A percentile compares a stretch with the other conserved stretches of the same genome.
phyloP scores from a whole-genome alignment of 2,797 vertebrate species.

The Thripadectes ignobilis region DNA sequence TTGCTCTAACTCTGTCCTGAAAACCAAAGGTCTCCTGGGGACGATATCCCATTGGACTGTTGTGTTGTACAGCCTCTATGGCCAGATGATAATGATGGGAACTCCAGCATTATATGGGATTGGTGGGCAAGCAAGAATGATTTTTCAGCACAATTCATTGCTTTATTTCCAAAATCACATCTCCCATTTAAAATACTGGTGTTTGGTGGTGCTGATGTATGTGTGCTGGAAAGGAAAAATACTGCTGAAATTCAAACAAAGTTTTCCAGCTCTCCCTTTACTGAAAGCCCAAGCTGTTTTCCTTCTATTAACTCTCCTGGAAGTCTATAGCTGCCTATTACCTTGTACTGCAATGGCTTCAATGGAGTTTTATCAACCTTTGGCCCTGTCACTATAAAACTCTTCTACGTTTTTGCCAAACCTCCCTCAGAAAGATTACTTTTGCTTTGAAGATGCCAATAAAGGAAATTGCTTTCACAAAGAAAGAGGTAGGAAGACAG shows the following conservation, averaged over 20 bases:
- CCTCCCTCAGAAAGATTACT: conserved; percentile 37
- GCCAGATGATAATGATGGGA: neutral
- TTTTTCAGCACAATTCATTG: neutral
- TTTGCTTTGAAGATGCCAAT: conserved; percentile 49
- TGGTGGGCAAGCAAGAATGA: neutral
- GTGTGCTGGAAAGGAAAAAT: neutral
- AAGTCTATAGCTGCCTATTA: conserved; percentile 27
- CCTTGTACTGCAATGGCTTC: neutral
- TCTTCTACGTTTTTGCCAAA: conserved; percentile 42
- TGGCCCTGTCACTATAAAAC: conserved; percentile 37
- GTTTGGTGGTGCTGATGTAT: neutral
- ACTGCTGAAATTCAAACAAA: neutral
- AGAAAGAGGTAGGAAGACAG: conserved; percentile 20
- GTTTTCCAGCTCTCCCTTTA: neutral
- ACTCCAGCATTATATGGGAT: neutral
- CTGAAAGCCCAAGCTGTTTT: neutral
- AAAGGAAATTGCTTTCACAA: conserved; percentile 44
- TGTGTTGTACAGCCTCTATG: neutral
- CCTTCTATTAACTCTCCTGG: neutral
- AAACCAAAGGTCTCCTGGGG: neutral
- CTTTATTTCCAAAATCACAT: neutral
- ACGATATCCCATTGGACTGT: neutral
- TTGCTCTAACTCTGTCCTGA: neutral
- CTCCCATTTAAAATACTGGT: neutral
- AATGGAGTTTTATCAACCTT: conserved; percentile 47